Conservation (phyloP, 2,888 invertebrate species). For the Cryptus armator region DNA sequence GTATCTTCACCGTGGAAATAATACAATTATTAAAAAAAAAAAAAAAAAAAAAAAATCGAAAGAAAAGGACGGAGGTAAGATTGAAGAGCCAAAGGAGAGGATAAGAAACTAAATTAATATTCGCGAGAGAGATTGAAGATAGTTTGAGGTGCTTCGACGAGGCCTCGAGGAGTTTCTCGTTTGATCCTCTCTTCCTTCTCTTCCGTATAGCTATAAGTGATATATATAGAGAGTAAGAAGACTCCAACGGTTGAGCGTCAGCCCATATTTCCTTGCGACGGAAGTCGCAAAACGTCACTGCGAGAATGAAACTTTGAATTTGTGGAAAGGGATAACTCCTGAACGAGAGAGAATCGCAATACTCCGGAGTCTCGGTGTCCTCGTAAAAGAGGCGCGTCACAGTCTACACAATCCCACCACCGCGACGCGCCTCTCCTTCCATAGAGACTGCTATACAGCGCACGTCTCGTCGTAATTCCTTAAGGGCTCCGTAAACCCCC, state of each 20-base stretch:
- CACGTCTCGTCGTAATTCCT: slow-evolving; percentile 53
- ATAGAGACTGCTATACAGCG: not conserved
- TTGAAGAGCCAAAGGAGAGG: not conserved
- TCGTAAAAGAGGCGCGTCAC: slow-evolving; percentile 47
- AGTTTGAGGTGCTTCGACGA: not conserved
- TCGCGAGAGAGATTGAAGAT: slow-evolving; percentile 12
- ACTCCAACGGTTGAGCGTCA: slow-evolving; percentile 5
- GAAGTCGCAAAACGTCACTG: slow-evolving; percentile 19
- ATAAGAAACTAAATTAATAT: slow-evolving; percentile 25
- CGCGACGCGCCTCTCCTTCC: not conserved
- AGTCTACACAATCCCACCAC: slow-evolving; percentile 15
- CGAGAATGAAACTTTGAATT: slow-evolving; percentile 49
- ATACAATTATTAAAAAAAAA: slow-evolving; percentile 27
- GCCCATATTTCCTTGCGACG: not conserved
- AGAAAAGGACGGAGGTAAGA: not conserved
- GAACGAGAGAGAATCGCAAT: slow-evolving; percentile 17
- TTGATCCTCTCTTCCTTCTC: not conserved
- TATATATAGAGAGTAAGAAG: not conserved
- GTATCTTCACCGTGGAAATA: not conserved
- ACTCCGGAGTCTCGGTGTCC: slow-evolving; percentile 40
- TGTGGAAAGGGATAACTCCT: slow-evolving; percentile 35
- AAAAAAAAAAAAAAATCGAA: not conserved
- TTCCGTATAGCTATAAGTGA: too few species aligned
- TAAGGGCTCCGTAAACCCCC: slow-evolving; percentile 43
- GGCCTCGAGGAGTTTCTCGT: slow-evolving; percentile 11